Conservation (phyloP, 92 coral and sea anemone species). For the Epizoanthus stellaris region DNA sequence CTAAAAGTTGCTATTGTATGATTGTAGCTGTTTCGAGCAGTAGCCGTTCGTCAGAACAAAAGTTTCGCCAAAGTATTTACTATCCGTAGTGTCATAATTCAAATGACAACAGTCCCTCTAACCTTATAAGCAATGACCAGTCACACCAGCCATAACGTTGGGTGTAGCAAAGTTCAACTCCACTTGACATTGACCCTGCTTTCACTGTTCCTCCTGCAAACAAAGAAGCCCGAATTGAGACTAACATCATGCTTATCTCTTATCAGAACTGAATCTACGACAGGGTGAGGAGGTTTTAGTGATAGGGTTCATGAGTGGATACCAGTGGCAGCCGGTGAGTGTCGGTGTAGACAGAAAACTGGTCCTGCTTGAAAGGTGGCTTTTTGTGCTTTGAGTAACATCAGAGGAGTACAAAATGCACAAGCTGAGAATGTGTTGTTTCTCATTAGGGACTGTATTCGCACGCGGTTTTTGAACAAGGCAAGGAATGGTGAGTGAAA, state of each 20-base stretch:
- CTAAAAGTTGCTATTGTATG: too few relatives aligned
- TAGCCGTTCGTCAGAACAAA: too few relatives aligned
- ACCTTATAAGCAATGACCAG: too few relatives aligned
- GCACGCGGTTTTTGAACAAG: constrained; percentile 62
- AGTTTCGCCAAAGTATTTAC: too few relatives aligned
- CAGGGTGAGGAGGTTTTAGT: constrained; percentile 88
- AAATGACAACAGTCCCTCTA: too few relatives aligned
- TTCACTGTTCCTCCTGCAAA: not conserved
- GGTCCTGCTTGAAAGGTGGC: too few relatives aligned
- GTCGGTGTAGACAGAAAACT: not conserved
- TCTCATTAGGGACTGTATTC: constrained; percentile 78
- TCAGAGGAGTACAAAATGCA: not conserved
- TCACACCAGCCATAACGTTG: too few relatives aligned
- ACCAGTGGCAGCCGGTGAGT: constrained; percentile 93
- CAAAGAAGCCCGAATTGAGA: not conserved
- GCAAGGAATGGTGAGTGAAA: constrained; percentile 81
- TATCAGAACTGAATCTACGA: constrained; percentile 74
- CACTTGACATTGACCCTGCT: not conserved
- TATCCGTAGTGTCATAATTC: too few relatives aligned
- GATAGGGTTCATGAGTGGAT: constrained; percentile 81
- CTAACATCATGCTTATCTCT: not conserved
- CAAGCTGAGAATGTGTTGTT: not conserved
- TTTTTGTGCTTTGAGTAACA: not conserved
- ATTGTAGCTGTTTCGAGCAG: too few relatives aligned
- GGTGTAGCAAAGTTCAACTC: not conserved